Evolutionary conservation across 2,888 invertebrate genomes (phyloP), one percentile per base, ranked within the genome.

Genomic region (Nephrocerus scutellatus): DNA sequence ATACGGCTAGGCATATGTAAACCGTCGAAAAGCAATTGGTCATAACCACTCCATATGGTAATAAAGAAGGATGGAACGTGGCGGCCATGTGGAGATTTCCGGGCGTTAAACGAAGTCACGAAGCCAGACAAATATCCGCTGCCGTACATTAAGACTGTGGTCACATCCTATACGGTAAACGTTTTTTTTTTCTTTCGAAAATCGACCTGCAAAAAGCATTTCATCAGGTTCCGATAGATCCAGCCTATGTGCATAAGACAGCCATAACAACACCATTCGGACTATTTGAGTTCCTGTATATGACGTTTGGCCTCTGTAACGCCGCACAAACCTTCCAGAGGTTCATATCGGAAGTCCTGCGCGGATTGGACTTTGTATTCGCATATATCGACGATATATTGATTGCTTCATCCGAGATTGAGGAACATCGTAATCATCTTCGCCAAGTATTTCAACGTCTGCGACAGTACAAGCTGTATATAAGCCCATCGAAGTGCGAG

Each of bases 221-320:
- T 36, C 51, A 58, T 19, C 57, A 62, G 20, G 57, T 65, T n/a
- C 58, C 57, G 1, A 46, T 63, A 3, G 44, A 41, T 2, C 41
- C 47, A 19, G 47, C 36, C 3, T 54, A 60, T 33, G 46, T 60
- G 3, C 46, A 36, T 2, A 61, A 64, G 44, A 48, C 46, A 8
- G 47, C 47, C 2, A 55, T 65, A 4, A 59, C 46, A 8, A 64
- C 62, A 3, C 60, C 60, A 1, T 63, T 63, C 37, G 59, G 59
- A 4, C 43, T 60, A 5, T 65, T 54, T 33, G 60, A 63, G 41
- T 59, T 54, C 30, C 30, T 47, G 1, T 22, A 14, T 5, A 62
- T 61, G 60, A 50, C 55, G 0, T 66, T 62, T 36, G 63, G 62
- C 0, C 43, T 66, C 3, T 43, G 57, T 0, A 63, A 63, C 38